A percentile compares a stretch with the other conserved stretches of the same genome.
These are phyloP conservation scores for Caranx melampygus DNA, from an alignment of 2,113 vertebrate genomes.

Conservation along the genomic window DNA sequence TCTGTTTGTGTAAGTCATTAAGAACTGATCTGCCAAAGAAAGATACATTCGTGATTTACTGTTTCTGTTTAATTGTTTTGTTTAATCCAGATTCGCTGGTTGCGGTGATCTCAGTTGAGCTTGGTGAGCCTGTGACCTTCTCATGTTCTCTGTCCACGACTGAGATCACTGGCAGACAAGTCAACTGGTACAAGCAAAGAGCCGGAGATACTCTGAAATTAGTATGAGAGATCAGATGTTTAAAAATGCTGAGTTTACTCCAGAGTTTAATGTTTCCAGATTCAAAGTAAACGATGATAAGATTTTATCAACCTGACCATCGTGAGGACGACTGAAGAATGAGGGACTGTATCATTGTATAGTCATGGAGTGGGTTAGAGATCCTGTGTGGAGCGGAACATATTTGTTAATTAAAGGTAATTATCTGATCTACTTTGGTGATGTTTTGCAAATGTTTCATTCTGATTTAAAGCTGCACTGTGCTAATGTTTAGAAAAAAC, in stretches of 20 bases:
- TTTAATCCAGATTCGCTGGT: not conserved
- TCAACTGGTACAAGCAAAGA: constrained; percentile 33
- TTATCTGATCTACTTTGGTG: not conserved
- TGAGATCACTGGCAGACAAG: accelerated
- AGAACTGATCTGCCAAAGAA: not conserved
- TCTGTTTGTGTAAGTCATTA: not conserved
- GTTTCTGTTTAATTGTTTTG: not conserved
- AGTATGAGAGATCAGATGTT: not conserved
- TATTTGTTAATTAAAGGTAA: constrained; percentile 43
- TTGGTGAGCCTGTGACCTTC: constrained; percentile 27
- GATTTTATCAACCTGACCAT: not conserved
- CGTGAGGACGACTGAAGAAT: not conserved
- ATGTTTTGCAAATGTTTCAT: too few species aligned
- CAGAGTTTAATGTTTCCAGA: not conserved
- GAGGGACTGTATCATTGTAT: constrained; percentile 44
- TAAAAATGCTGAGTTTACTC: accelerated
- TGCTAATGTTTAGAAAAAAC: too few species aligned
- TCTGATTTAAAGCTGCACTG: too few species aligned
- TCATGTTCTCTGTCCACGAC: not conserved
- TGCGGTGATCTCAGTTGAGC: constrained; percentile 30
- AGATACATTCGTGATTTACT: not conserved
- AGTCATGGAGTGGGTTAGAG: accelerated
- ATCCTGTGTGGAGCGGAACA: not conserved
- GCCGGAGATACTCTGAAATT: not conserved
- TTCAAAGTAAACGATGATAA: accelerated